Conservation (phyloP, 1,140 invertebrate genomes). For the Laupala kohalensis region DNA sequence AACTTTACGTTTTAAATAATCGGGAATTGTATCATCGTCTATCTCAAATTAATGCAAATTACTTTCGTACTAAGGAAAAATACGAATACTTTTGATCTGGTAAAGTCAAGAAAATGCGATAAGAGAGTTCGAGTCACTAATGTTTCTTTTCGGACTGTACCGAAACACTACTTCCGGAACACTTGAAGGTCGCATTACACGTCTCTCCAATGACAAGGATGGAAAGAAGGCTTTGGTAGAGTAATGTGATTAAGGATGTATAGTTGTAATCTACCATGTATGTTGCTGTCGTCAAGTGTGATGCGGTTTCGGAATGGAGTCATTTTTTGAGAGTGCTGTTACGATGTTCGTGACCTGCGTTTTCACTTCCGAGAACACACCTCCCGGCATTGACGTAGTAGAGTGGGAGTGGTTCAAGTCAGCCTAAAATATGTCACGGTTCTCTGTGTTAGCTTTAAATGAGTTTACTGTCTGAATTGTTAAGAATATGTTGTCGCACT, state of each 20-base stretch:
- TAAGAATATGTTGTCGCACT: too few species aligned
- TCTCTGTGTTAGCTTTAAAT: neutral
- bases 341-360: neutral
- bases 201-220: neutral
- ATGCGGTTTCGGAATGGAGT: neutral
- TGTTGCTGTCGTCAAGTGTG: neutral
- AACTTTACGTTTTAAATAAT: too few species aligned
- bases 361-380: neutral
- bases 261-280: neutral
- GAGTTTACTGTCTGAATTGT: too few species aligned
- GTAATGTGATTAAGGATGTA: neutral
- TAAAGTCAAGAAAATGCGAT: too few species aligned
- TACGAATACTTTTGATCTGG: too few species aligned
- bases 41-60: too few species aligned
- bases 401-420: conserved; percentile 2
- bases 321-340: neutral
- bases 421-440: neutral
- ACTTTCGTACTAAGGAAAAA: too few species aligned
- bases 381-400: neutral
- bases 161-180: conserved; percentile 6
- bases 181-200: conserved; percentile 4
- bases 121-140: too few species aligned
- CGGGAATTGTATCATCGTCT: too few species aligned
- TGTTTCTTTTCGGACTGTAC: neutral
- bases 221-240: neutral